phyloP scores from a whole-genome alignment of 2,113 vertebrate species.

The Poeciliopsis retropinna region DNA sequence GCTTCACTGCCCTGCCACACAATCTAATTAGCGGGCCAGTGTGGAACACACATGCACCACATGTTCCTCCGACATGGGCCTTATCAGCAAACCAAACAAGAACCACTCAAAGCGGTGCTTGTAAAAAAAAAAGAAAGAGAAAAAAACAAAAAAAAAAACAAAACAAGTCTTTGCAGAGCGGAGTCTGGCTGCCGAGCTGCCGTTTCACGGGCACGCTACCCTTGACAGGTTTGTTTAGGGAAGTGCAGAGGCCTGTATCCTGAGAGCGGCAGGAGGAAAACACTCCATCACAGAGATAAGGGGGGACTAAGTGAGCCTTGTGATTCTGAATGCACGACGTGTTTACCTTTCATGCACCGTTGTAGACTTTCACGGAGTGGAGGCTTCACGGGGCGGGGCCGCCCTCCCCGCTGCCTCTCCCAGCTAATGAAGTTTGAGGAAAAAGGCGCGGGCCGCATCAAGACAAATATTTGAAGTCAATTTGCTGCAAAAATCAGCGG shows the following conservation, averaged over 20 bases:
- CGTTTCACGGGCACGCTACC: slow-evolving; percentile 56
- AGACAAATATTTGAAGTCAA: slow-evolving; percentile 73
- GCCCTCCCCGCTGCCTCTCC: slow-evolving; percentile 25
- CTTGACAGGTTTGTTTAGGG: slow-evolving; percentile 72
- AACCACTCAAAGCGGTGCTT: slow-evolving; percentile 67
- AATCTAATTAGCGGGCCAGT: slow-evolving; percentile 83
- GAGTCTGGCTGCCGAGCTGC: slow-evolving; percentile 23
- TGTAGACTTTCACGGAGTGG: slow-evolving; percentile 68
- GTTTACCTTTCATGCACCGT: slow-evolving; percentile 76
- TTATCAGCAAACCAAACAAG: slow-evolving; percentile 82
- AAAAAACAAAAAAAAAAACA: too few species aligned
- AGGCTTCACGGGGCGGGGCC: slow-evolving; percentile 21
- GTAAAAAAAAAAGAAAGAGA: slow-evolving; percentile 24
- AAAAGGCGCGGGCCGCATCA: slow-evolving; percentile 47
- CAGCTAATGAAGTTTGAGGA: slow-evolving; percentile 66
- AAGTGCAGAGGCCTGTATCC: slow-evolving; percentile 69
- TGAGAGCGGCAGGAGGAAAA: slow-evolving; percentile 67
- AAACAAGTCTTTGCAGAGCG: slow-evolving; percentile 20
- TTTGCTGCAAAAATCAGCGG: slow-evolving; percentile 42
- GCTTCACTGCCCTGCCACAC: slow-evolving; percentile 75
- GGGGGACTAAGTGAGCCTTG: slow-evolving; percentile 73
- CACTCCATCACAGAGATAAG: slow-evolving; percentile 78
- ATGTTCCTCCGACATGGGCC: slow-evolving; percentile 73
- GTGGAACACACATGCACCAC: slow-evolving; percentile 81
- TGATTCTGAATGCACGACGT: slow-evolving; percentile 67